These are phyloP conservation scores for Salarias fasciatus DNA, from an alignment of 2,797 vertebrate species.

Conservation along the genomic window DNA sequence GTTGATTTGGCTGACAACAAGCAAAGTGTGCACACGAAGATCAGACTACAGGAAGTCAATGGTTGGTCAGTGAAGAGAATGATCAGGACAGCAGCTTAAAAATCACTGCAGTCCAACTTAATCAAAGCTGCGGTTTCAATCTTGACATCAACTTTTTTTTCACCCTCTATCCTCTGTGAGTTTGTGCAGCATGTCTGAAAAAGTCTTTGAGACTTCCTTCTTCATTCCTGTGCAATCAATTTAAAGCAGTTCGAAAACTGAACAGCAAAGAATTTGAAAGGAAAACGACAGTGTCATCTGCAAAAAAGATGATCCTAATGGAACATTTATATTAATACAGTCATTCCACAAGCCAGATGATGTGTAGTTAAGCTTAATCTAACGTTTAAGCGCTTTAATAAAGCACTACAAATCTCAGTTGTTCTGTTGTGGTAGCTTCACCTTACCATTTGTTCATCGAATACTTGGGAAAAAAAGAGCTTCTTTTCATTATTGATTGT, in stretches of 20 bases:
- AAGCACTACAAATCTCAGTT: too few species aligned
- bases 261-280: neutral
- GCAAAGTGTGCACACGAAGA: slow-evolving; percentile 76
- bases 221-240: neutral
- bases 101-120: slow-evolving; percentile 70
- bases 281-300: neutral
- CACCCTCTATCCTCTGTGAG: slow-evolving; percentile 2
- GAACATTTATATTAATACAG: too few species aligned
- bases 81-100: slow-evolving; percentile 58
- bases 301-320: slow-evolving; percentile 8
- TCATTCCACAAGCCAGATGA: too few species aligned
- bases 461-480: too few species aligned
- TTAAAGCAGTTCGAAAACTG: too few species aligned
- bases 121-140: slow-evolving; percentile 70
- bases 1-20: slow-evolving; percentile 44
- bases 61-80: slow-evolving; percentile 57
- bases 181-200: neutral
- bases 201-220: neutral
- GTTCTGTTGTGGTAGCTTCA: too few species aligned
- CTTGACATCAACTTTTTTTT: neutral
- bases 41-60: slow-evolving; percentile 77
- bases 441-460: too few species aligned
- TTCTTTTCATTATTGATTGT: too few species aligned
- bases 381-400: too few species aligned
- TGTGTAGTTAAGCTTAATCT: too few species aligned